Evolutionary conservation across 2,888 invertebrate species (phyloP).

Genomic region (Philonicus albiceps): DNA sequence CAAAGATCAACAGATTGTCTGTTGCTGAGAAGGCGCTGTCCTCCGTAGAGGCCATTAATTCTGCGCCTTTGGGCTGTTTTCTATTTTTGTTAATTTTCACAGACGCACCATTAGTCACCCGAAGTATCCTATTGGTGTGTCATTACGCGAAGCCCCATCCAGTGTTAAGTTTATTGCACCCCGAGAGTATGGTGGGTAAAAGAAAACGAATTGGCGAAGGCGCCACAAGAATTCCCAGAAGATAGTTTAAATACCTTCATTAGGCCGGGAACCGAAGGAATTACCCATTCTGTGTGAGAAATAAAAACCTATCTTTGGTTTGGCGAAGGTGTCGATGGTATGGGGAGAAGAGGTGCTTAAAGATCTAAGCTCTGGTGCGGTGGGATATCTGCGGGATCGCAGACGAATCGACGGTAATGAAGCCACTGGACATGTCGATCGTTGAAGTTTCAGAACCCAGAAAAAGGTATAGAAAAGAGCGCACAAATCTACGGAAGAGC

Average conservation of each 20-base stretch:
- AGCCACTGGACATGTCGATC: neutral
- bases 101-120: neutral
- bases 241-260: conserved; percentile 27
- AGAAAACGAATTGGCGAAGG: neutral
- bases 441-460: neutral
- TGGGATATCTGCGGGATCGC: neutral
- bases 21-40: neutral
- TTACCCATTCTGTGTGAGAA: conserved; percentile 23
- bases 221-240: conserved; percentile 23
- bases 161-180: conserved; percentile 24
- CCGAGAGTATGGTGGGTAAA: neutral
- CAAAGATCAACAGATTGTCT: neutral
- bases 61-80: neutral
- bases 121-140: neutral
- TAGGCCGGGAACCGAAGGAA: conserved; percentile 16
- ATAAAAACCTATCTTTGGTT: conserved; percentile 12
- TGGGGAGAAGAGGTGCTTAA: neutral
- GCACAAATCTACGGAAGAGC: neutral
- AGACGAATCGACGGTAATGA: neutral
- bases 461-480: neutral
- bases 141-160: neutral
- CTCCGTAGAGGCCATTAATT: neutral
- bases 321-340: neutral
- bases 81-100: neutral
- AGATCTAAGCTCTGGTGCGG: neutral